Evolutionary conservation across 2,113 vertebrate genomes (phyloP), one percentile per base, ranked within the genome.

Genomic region (Cebus imitator): DNA sequence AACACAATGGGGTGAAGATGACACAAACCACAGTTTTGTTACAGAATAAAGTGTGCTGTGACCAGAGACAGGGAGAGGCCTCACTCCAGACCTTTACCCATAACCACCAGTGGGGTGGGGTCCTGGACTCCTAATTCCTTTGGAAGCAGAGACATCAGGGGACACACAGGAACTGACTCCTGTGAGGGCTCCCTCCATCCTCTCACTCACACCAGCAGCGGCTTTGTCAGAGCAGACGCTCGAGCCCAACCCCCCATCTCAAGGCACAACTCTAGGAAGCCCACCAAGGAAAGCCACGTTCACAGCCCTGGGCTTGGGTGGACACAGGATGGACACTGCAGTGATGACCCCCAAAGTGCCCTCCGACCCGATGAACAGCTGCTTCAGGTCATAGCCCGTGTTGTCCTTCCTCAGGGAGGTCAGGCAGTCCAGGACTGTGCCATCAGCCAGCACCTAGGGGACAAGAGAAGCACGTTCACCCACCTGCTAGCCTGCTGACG

Each of bases 341-440:
- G 99, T 99, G 97, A 99, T 99, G 83, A 99, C 95, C 18, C 99
- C 99, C 94, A 99, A 96, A 2, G 99, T 99, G 13, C 99, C 99
- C 97, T 99, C 99, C 0, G 99, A 99, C 3, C 99, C 99, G 0
- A 99, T 99, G 97, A 99, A 99, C 76, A 99, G 99, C 98, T 99
- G 99, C 97, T 99, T 99, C 97, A 99, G 98, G 97, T 99, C 99
- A 3, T 99, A 99, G 98, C 99, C 99, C 0, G 99, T 99, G 97
- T 99, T 99, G 87, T 99, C 99, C 96, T 99, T 99, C 73, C 99
- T 97, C 97, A 99, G 98, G 1, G 99, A 99, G 0, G 98, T 95
- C 97, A 99, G 97, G 75, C 99, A 99, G 97, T 99, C 98, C 97
- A 99, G 98, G 81, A 99, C 40, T 0, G 98, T 98, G 52, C 99